These are phyloP conservation scores for Eufriesea mexicana DNA, from an alignment of 1,140 invertebrate genomes.

Conservation along the genomic window DNA sequence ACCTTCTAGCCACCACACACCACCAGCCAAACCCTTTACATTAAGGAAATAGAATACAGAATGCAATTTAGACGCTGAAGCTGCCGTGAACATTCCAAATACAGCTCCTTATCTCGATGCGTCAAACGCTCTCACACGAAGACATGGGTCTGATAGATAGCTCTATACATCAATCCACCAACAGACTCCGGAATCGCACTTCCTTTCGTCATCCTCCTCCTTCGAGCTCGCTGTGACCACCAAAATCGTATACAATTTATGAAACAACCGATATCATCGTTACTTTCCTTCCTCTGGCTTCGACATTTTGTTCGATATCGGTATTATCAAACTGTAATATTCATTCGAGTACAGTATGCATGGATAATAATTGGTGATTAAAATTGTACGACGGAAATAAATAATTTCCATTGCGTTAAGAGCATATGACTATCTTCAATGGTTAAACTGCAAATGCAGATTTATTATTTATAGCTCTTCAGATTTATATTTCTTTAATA, in stretches of 20 bases:
- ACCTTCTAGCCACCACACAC: background rate
- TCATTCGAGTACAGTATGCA: too few relatives aligned
- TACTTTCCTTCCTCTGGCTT: background rate
- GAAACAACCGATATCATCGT: background rate
- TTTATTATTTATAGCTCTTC: too few relatives aligned
- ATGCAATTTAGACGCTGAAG: background rate
- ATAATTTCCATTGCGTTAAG: too few relatives aligned
- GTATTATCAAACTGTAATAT: too few relatives aligned
- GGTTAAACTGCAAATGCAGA: too few relatives aligned
- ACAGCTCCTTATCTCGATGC: constrained; percentile 16
- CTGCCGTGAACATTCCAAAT: background rate
- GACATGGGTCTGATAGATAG: constrained; percentile 17
- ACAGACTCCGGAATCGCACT: background rate
- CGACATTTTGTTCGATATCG: too few relatives aligned
- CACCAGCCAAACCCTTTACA: background rate
- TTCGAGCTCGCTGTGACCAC: background rate
- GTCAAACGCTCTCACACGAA: constrained; percentile 3
- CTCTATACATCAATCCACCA: constrained; percentile 1
- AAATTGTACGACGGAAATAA: too few relatives aligned
- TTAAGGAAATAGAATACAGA: constrained; percentile 13
- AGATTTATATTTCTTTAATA: too few relatives aligned
- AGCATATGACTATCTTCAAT: too few relatives aligned
- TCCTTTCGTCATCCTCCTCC: background rate
- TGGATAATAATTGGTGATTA: too few relatives aligned
- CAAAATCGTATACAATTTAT: background rate